A percentile compares a stretch with the other conserved stretches of the same genome.
Evolutionary conservation across 1,140 invertebrate genomes (phyloP).

Genomic region (Sesamia nonagrioides): DNA sequence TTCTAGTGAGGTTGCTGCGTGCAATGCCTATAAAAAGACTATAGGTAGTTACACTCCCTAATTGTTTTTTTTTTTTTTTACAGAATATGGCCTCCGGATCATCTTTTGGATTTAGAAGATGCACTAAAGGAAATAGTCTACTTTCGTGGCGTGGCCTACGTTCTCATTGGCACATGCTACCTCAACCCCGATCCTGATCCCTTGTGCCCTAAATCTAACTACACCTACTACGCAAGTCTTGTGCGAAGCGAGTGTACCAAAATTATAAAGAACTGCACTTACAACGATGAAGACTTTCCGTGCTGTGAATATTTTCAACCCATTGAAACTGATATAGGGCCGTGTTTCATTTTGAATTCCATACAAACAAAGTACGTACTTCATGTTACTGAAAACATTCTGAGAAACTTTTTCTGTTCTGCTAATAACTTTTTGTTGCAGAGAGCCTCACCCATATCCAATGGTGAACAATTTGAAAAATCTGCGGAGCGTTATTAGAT

Average conservation of each 20-base stretch:
- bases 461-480: conserved; percentile 85
- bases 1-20: neutral
- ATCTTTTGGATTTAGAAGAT: conserved; percentile 90
- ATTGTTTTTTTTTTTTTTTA: conserved; percentile 40
- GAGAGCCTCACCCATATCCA: conserved; percentile 71
- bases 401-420: neutral
- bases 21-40: no score
- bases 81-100: conserved; percentile 89
- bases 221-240: conserved; percentile 87
- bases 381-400: neutral
- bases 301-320: conserved; percentile 90
- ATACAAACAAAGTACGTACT: conserved; percentile 85
- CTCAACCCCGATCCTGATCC: conserved; percentile 76
- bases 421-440: conserved; percentile 53
- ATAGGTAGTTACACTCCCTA: no score
- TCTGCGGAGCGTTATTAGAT: conserved; percentile 86
- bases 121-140: conserved; percentile 90
- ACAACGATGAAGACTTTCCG: conserved; percentile 89
- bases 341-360: conserved; percentile 90
- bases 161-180: conserved; percentile 88
- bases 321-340: conserved; percentile 90
- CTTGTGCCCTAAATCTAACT: conserved; percentile 83
- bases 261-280: conserved; percentile 88
- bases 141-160: conserved; percentile 89
- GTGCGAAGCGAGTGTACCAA: conserved; percentile 88